Evolutionary conservation across 2,888 invertebrate species (phyloP).

Genomic region (Phytoseiulus persimilis): DNA sequence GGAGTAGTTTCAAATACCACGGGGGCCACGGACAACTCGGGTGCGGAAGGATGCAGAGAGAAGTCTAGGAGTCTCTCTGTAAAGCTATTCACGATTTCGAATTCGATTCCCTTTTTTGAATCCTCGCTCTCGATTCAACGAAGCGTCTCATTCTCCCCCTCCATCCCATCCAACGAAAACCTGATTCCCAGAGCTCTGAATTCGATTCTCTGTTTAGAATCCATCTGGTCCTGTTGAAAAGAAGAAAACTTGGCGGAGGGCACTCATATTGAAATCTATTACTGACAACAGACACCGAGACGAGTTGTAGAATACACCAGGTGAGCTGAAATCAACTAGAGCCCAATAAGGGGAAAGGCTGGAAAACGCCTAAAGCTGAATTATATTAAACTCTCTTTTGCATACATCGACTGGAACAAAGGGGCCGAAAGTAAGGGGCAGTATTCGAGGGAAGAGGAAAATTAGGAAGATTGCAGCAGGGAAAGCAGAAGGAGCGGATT

Average conservation of each 20-base stretch:
- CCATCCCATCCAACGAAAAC: too few relatives aligned
- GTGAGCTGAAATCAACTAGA: not conserved
- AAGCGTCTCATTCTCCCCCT: too few relatives aligned
- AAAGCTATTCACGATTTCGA: not conserved
- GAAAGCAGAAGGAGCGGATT: not conserved
- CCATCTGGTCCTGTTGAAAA: too few relatives aligned
- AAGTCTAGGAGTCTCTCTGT: not conserved
- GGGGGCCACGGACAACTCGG: not conserved
- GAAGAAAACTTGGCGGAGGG: too few relatives aligned
- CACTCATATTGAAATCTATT: too few relatives aligned
- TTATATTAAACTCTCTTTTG: not conserved
- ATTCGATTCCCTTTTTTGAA: too few relatives aligned
- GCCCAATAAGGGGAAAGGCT: not conserved
- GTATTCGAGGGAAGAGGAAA: not conserved
- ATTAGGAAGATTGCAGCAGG: not conserved
- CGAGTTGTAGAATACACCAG: too few relatives aligned
- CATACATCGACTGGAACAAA: not conserved
- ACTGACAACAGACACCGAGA: too few relatives aligned
- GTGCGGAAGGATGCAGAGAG: not conserved
- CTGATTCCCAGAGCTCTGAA: too few relatives aligned
- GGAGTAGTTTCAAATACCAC: not conserved
- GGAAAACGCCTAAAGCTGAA: not conserved
- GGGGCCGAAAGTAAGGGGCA: not conserved
- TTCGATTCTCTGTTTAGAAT: too few relatives aligned
- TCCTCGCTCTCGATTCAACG: too few relatives aligned